Base-by-base conservation (phyloP, 2,113 vertebrate species). In the Ptychochromis oligacanthus region DNA sequence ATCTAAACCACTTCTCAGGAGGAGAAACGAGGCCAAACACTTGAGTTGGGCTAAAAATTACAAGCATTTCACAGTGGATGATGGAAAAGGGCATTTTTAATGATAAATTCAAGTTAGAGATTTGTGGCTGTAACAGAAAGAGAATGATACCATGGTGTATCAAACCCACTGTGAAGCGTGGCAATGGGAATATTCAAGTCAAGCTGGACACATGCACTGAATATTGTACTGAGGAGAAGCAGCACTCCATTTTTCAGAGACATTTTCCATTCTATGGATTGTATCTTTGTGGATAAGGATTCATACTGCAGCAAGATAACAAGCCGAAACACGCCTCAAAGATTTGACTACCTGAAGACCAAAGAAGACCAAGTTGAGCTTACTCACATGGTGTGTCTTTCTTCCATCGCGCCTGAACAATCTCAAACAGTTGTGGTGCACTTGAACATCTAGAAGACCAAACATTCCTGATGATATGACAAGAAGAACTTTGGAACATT, bases 401-500 rank as follows among this genome's bases (percentile, higher is more conserved):
- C 24, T 72, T 20, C 65, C 65, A 31, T 24, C 43, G 28, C 9
- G 18, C 43, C 65, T 70, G 43, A 70, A 70, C 43, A 9, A 24
- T 13, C 0, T 49, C 64, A 5, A 18, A 14, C 61, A 6, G 15
- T 65, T 43, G 38, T 13, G 43, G 0, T 1, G 13, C 64, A 49
- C 40, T 70, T 49, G 46, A 4, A 28, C 0, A 18, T 24, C 28
- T 28, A 15, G 40, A 49, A 49, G 40, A 26, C 64, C 0, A 49
- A 49, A 46, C 15, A 15, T 28, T 20, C 10, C 40, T 13, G 43
- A 20, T 20, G 43, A 49, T 3, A 11, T 52, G 18, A 13, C 24
- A 26, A 18, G 40, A 70, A 13, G 43, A 24, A 20, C 24, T 70
- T 52, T 0, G 24, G 24, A 20, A 6, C 17, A 0, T 26, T 0